phyloP scores from a whole-genome alignment of 2,888 invertebrate species.

The Troglohyphantes excavatus region DNA sequence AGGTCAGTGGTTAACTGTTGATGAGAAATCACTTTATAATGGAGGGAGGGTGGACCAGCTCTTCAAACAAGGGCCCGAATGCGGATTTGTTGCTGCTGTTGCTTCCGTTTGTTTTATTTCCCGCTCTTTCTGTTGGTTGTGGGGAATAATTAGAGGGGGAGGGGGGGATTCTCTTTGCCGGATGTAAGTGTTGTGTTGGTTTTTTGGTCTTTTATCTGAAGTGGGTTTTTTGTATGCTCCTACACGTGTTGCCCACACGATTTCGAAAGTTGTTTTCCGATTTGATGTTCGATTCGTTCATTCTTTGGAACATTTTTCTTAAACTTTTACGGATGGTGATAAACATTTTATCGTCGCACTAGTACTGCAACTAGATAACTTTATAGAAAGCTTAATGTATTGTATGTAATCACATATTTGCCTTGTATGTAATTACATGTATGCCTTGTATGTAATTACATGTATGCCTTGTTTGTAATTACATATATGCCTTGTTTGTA shows the following conservation, averaged over 20 bases:
- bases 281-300: too few species aligned
- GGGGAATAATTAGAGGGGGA: neutral
- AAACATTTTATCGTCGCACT: too few species aligned
- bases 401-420: too few species aligned
- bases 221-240: neutral
- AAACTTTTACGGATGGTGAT: too few species aligned
- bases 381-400: too few species aligned
- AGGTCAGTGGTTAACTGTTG: slow-evolving; percentile 65
- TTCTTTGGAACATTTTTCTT: too few species aligned
- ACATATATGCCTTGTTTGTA: too few species aligned
- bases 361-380: too few species aligned
- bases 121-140: neutral
- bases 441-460: too few species aligned
- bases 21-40: slow-evolving; percentile 65
- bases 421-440: too few species aligned
- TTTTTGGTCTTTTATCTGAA: neutral
- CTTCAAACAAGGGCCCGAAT: slow-evolving; percentile 27
- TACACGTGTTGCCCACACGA: neutral
- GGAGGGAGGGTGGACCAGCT: slow-evolving; percentile 30
- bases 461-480: too few species aligned
- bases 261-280: neutral
- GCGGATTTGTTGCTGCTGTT: slow-evolving; percentile 13
- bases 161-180: neutral
- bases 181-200: slow-evolving; percentile 8
- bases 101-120: slow-evolving; percentile 7